phyloP scores from a whole-genome alignment of 2,888 invertebrate genomes.

The Choreutis nemorana region DNA sequence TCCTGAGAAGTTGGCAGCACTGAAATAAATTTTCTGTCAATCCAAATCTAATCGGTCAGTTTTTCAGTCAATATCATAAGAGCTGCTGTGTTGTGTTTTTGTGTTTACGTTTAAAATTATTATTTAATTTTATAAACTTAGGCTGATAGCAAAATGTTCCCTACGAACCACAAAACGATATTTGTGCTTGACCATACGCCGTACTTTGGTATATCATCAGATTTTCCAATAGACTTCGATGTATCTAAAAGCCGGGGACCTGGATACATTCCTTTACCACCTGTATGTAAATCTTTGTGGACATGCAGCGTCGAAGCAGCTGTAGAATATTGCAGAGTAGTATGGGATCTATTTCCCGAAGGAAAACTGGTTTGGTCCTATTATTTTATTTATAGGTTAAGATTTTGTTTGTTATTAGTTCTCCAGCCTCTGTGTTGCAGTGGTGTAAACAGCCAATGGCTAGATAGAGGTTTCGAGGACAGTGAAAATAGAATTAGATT shows the following conservation, averaged over 20 bases:
- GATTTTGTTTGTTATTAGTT: not conserved
- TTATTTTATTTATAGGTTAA: not conserved
- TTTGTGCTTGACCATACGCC: constrained; percentile 95
- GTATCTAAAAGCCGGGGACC: constrained; percentile 73
- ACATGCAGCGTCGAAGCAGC: constrained; percentile 95
- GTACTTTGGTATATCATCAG: constrained; percentile 86
- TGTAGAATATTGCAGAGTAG: constrained; percentile 95
- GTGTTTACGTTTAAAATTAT: too few relatives aligned
- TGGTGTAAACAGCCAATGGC: too few relatives aligned
- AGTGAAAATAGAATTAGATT: too few relatives aligned
- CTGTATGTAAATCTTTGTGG: constrained; percentile 94
- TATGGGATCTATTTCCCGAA: constrained; percentile 96
- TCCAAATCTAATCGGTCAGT: too few relatives aligned
- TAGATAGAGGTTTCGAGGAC: too few relatives aligned
- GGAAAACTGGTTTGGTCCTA: constrained; percentile 76
- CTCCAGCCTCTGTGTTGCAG: too few relatives aligned
- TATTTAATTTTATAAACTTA: not conserved
- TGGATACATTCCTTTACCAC: constrained; percentile 78
- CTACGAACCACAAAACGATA: constrained; percentile 92
- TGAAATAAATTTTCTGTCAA: too few relatives aligned
- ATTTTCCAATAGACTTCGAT: constrained; percentile 85
- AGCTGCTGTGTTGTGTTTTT: too few relatives aligned
- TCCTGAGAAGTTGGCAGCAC: too few relatives aligned
- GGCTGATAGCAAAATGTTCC: constrained; percentile 54
- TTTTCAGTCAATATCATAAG: too few relatives aligned